Evolutionary conservation across 2,113 vertebrate species (phyloP), one percentile per base, ranked within the genome.

Genomic region (Channa argus): DNA sequence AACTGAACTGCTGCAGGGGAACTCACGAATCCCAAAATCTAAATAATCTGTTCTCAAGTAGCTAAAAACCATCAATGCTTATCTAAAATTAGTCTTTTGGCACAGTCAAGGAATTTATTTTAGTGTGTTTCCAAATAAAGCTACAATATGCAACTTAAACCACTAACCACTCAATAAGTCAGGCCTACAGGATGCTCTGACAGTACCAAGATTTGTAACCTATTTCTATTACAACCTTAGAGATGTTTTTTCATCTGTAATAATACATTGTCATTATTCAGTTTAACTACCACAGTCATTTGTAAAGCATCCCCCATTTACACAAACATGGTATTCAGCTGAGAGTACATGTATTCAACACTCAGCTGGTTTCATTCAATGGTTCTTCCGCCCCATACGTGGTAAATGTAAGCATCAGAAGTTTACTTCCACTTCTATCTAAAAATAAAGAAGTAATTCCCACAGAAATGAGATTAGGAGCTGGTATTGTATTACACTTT

Each of bases 321-420:
- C 89, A 99, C 97, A 0, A 93, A 96, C 80, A 99, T 96, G 0
- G 97, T 96, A 95, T 99, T 99, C 55, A 99, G 88, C 71, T 99
- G 98, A 0, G 97, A 95, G 79, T 98, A 99, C 83, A 24, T 24
- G 24, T 24, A 24, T 24, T 24, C 24, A 24, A 24, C 24, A 24
- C 24, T 24, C 24, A 24, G 24, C 24, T 24, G 24, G 1, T 24
- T 24, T 24, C 95, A 93, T 50, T 99, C 98, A 0, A 98, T 87
- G 0, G 97, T 99, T 99, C 91, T 99, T 97, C 85, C 97, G 94
- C 71, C 98, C 98, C 41, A 99, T 97, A 4, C 98, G 98, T 99
- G 94, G 33, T 39, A 71, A 51, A 82, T 13, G 11, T 9, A 50
- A 46, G 11, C 24, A 46, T 43, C 5, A 39, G 0, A 77, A 5